Evolutionary conservation across 1,140 invertebrate species (phyloP), one percentile per base, ranked within the genome.

Genomic region (Drosophila navojoa): DNA sequence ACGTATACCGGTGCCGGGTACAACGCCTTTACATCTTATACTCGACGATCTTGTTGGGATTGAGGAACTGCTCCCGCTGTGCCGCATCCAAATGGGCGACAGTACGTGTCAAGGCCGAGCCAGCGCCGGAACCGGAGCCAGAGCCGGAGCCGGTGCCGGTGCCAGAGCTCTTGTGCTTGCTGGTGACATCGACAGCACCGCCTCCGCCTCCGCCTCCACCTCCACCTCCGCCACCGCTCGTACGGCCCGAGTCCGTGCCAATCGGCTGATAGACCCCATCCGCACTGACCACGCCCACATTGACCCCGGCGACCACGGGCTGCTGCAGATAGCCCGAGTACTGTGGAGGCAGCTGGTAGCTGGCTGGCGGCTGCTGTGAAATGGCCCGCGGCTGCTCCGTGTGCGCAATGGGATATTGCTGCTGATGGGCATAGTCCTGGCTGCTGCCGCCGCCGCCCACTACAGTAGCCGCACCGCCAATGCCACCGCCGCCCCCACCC

Each of bases 21-120:
- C 90, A 91, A 86, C 90, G 90, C 84, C 90, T 91, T 92, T 92
- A 92, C 91, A 92, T 92, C 71, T 92, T 92, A 73, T 92, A 91
- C 79, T 92, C 91, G 73, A 92, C 82, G 57, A 92, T 92, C 77
- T 91, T 91, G 66, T 90, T 91, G 69, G 91, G 89, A 76, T 92
- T 92, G 59, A 92, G 82, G 79, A 92, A 92, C 79, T 92, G 91
- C 71, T 92, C 87, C 67, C 85, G 87, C 76, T 92, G 89, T 57
- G 79, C 76, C 22, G 81, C 86, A 69, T 92, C 91, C 68, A 91
- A 74, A 16, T 91, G 89, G 59, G 91, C 82, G 11, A 91, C 89
- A 10, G 91, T 92, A 47, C 91, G 90, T 54, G 79, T 85, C 49
- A 92, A 50, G 13, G 87, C 75, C 44, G 81, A 90, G 27, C 77